phyloP scores from a whole-genome alignment of 2,888 invertebrate genomes.

The Calliphora vomitoria region DNA sequence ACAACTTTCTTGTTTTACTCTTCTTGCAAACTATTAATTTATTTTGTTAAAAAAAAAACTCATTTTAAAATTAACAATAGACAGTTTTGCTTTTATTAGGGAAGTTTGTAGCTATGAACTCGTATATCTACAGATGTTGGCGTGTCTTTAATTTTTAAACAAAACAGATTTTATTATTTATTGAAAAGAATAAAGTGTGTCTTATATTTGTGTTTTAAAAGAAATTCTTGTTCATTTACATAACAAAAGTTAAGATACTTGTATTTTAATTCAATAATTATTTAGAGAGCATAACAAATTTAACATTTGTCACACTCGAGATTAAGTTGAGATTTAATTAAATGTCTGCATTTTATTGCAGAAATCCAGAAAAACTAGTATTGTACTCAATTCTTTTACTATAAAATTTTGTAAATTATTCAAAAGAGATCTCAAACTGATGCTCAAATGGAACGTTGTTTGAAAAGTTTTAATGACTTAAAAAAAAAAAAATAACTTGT shows the following conservation, averaged over 20 bases:
- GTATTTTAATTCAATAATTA: neutral
- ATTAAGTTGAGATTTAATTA: neutral
- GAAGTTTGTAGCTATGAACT: neutral
- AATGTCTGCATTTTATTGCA: neutral
- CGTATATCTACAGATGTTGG: neutral
- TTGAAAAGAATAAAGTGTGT: neutral
- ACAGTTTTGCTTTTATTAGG: neutral
- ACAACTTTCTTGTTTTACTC: constrained; percentile 9
- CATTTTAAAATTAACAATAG: constrained; percentile 13
- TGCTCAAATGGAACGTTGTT: no score
- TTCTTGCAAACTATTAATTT: constrained; percentile 26
- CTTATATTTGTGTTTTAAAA: neutral
- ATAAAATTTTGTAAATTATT: no score
- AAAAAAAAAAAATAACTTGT: no score
- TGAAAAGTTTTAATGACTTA: no score
- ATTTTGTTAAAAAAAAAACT: neutral
- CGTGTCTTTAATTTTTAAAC: neutral
- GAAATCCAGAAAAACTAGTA: neutral
- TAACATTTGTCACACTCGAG: neutral
- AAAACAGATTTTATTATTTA: neutral
- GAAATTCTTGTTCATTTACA: constrained; percentile 9
- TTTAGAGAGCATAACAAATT: neutral
- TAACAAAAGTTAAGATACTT: constrained; percentile 9
- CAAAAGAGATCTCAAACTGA: no score
- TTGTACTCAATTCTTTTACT: no score